Percentiles rank a stretch among this genome's conserved stretches.
phyloP scores from a whole-genome alignment of 64 coral and sea anemone species.

The Montipora efflorescens region DNA sequence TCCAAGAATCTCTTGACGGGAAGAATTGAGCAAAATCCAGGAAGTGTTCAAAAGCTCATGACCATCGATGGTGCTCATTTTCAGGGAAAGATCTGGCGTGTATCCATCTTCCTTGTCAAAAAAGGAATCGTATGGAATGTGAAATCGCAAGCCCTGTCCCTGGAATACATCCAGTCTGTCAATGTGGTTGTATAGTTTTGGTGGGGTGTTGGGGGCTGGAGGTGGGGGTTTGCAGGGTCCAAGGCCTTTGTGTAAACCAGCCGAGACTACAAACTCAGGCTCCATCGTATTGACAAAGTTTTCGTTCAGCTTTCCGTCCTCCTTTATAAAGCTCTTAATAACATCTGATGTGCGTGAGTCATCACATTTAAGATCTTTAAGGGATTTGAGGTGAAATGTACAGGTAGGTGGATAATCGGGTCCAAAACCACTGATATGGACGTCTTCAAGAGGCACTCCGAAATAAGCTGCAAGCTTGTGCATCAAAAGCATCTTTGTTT shows the following conservation, averaged over 20 bases:
- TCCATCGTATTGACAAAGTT: slow-evolving; percentile 9
- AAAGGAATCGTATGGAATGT: slow-evolving; percentile 67
- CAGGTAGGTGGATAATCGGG: slow-evolving; percentile 8
- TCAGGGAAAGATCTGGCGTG: slow-evolving; percentile 72
- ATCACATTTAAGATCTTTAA: slow-evolving; percentile 6
- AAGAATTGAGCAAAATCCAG: slow-evolving; percentile 93
- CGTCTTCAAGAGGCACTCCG: not conserved
- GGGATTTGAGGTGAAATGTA: slow-evolving; percentile 33
- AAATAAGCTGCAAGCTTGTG: slow-evolving; percentile 52
- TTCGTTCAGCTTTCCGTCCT: not conserved
- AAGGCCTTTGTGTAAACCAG: slow-evolving; percentile 1
- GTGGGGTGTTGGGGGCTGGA: not conserved
- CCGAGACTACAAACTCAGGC: slow-evolving; percentile 21
- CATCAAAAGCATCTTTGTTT: slow-evolving; percentile 6
- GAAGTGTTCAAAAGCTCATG: slow-evolving; percentile 65
- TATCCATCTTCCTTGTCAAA: slow-evolving; percentile 78
- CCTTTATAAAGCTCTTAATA: not conserved
- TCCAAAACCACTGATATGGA: slow-evolving; percentile 28
- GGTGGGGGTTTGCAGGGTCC: slow-evolving; percentile 3
- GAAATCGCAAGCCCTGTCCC: slow-evolving; percentile 73
- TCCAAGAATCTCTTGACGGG: slow-evolving; percentile 82
- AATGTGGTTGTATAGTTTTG: slow-evolving; percentile 68
- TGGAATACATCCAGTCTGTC: slow-evolving; percentile 66
- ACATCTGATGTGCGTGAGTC: not conserved
- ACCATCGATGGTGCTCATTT: slow-evolving; percentile 38